Conservation (phyloP, 2,888 invertebrate species). For the Tetragonula carbonaria region DNA sequence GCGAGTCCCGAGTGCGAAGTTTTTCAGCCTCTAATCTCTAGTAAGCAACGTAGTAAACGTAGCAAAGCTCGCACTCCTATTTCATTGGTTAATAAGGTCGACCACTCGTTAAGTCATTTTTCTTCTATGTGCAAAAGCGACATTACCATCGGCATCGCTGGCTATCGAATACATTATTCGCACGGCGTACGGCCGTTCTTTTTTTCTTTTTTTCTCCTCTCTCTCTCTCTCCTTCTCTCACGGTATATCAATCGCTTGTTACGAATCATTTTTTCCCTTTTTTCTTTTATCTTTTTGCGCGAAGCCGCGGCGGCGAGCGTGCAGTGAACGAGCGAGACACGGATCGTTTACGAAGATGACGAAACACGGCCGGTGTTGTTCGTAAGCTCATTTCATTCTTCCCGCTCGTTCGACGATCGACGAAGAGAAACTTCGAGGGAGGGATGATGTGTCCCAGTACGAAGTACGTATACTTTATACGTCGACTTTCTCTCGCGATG, state of each 20-base stretch:
- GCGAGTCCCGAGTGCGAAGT: too few species aligned
- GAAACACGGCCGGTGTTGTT: conserved; percentile 22
- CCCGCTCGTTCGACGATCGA: not conserved
- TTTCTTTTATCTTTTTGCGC: not conserved
- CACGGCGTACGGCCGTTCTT: not conserved
- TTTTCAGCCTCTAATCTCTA: too few species aligned
- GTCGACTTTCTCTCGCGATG: too few species aligned
- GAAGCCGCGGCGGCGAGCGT: not conserved
- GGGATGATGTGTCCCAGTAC: too few species aligned
- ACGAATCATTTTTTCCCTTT: not conserved
- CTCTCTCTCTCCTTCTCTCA: not conserved
- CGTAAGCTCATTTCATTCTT: conserved; percentile 12
- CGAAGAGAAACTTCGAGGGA: too few species aligned
- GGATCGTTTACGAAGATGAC: conserved; percentile 23
- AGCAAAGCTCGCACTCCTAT: conserved; percentile 21
- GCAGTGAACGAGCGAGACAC: not conserved
- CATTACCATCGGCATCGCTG: conserved; percentile 20
- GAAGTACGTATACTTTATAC: too few species aligned
- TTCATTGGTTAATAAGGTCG: conserved; percentile 54
- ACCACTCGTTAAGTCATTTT: conserved; percentile 46
- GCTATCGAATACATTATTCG: conserved; percentile 24
- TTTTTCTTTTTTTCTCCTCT: not conserved
- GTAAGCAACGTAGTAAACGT: conserved; percentile 1
- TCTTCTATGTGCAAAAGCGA: conserved; percentile 33
- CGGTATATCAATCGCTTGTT: not conserved